phyloP scores from a whole-genome alignment of 1,140 invertebrate genomes.

The Littorina saxatilis region DNA sequence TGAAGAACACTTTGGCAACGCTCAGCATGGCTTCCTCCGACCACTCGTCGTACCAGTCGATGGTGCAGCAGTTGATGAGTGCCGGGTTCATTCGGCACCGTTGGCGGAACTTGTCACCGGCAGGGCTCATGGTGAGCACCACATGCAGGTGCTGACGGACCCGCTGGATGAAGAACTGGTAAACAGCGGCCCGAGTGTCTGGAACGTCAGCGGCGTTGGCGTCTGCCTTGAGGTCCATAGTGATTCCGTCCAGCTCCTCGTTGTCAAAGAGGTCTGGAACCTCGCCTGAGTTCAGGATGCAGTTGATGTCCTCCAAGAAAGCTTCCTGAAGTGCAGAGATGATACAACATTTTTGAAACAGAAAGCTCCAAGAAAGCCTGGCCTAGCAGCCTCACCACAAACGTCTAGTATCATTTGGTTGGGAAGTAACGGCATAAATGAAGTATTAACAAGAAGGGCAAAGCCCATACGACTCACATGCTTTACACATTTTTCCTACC shows the following conservation, averaged over 20 bases:
- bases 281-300: constrained; percentile 75
- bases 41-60: constrained; percentile 76
- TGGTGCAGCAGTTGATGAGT: constrained; percentile 75
- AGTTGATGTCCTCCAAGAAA: constrained; percentile 76
- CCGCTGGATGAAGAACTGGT: constrained; percentile 74
- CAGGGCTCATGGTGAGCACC: constrained; percentile 75
- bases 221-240: constrained; percentile 72
- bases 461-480: too few relatives aligned
- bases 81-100: constrained; percentile 75
- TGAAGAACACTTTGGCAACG: constrained; percentile 79
- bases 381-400: too few relatives aligned
- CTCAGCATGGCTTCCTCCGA: constrained; percentile 79
- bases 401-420: too few relatives aligned
- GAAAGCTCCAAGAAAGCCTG: too few relatives aligned
- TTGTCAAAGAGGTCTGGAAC: constrained; percentile 75
- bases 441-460: too few relatives aligned
- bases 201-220: constrained; percentile 69
- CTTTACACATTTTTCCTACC: too few relatives aligned
- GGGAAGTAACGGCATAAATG: too few relatives aligned
- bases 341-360: too few relatives aligned
- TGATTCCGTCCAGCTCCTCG: constrained; percentile 74
- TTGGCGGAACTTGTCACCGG: constrained; percentile 82
- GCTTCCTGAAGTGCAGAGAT: constrained; percentile 70
- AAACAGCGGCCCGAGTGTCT: constrained; percentile 70
- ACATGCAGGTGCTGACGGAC: constrained; percentile 73